phyloP scores from a whole-genome alignment of 2,888 invertebrate genomes.

The Catonia carolina region DNA sequence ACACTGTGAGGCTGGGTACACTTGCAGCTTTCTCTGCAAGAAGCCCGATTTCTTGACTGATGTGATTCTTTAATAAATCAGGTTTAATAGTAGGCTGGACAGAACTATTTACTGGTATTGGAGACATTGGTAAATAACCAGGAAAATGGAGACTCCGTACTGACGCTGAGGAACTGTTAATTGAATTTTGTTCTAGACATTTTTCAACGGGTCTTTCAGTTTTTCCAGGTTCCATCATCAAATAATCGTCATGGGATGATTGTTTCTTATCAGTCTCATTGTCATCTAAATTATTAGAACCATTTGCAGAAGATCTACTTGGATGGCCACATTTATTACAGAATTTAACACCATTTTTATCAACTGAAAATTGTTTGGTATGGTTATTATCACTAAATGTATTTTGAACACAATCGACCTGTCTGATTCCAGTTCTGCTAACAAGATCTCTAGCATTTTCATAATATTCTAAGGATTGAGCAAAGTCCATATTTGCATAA shows the following conservation, averaged over 20 bases:
- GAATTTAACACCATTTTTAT: constrained; percentile 36
- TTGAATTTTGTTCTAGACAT: not conserved
- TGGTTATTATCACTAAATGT: not conserved
- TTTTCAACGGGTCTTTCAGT: constrained; percentile 2
- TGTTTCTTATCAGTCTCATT: constrained; percentile 12
- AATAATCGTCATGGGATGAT: constrained; percentile 52
- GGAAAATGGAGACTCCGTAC: constrained; percentile 14
- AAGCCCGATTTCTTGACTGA: constrained; percentile 20
- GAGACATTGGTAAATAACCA: constrained; percentile 32
- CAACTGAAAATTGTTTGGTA: constrained; percentile 29
- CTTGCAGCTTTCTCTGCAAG: constrained; percentile 29
- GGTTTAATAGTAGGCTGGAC: not conserved
- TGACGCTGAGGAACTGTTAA: not conserved
- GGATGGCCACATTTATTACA: constrained; percentile 33
- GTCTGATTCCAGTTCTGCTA: constrained; percentile 48
- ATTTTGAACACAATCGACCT: constrained; percentile 20
- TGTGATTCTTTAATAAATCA: constrained; percentile 18
- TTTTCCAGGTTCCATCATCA: constrained; percentile 57
- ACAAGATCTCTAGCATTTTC: constrained; percentile 67
- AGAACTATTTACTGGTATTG: constrained; percentile 4
- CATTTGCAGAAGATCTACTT: not conserved
- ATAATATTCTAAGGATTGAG: constrained; percentile 66
- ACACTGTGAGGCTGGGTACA: constrained; percentile 14
- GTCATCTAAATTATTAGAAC: not conserved
- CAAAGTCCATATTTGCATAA: constrained; percentile 56